Base-by-base conservation (phyloP, 1,140 invertebrate genomes). In the Zeugodacus cucurbitae region DNA sequence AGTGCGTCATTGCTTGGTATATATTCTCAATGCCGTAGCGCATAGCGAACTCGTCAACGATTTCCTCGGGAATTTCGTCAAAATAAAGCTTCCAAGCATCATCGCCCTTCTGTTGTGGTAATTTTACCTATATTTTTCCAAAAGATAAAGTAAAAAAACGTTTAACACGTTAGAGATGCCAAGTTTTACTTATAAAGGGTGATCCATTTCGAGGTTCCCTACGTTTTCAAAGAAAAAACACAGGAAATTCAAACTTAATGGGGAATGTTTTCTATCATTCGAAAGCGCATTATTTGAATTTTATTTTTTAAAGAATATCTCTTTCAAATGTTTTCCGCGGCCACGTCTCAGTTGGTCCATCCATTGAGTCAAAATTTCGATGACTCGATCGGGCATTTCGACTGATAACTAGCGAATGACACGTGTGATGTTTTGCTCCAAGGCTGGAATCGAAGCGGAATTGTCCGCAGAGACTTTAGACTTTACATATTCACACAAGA, bases 31-130 rank as follows among this genome's bases (percentile, higher is more conserved):
- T 99, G 34, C 99, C 99, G 94, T 99, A 99, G 94, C 99, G 95
- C 98, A 99, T 99, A 0, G 99, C 98, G 94, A 99, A 99, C 94
- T 99, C 99, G 93, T 99, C 99, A 0, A 99, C 98, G 86, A 99
- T 98, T 93, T 99, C 99, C 93, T 99, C 98, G 0, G 98, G 97
- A 37, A 97, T 97, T 90, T 99, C 98, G 93, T 99, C 99, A 94
- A 99, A 99, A 94, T 99, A 99, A 8, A 99, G 96, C 93, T 99
- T 99, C 99, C 99, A 99, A 0, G 97, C 98, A 90, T 99, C 99
- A 92, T 99, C 99, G 29, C 97, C 97, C 91, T 98, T 98, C 1
- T 97, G 97, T 88, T 97, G 96, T 0, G 98, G 98, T 26, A 99
- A 93, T 87, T 96, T 98, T 0, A 99, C 98, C 92, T 93, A 87